A percentile compares a stretch with the other conserved stretches of the same genome.
These are phyloP conservation scores for Coleophora flavipennella DNA, from an alignment of 2,888 invertebrate species.

Conservation along the genomic window DNA sequence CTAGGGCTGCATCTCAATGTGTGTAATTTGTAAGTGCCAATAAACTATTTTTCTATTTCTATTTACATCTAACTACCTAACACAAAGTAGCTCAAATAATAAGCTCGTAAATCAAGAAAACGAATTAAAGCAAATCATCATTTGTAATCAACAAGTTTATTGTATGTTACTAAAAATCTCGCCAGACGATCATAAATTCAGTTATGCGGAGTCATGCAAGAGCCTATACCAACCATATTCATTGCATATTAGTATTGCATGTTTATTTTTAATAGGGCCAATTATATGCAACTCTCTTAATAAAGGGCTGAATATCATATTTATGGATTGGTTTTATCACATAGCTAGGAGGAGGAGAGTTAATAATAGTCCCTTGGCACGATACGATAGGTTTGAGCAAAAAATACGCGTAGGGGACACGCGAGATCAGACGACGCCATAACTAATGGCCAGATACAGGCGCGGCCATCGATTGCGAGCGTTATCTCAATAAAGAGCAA, in stretches of 20 bases:
- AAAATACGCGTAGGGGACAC: conserved; percentile 51
- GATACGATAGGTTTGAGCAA: conserved; percentile 51
- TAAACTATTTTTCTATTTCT: no score
- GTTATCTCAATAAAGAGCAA: conserved; percentile 72
- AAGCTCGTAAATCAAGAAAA: no score
- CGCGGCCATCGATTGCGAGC: conserved; percentile 53
- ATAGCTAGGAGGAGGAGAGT: conserved; percentile 31
- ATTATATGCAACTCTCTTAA: conserved; percentile 10
- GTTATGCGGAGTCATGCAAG: conserved; percentile 12
- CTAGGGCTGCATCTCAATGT: no score
- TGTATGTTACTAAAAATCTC: no score
- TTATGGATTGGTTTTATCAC: conserved; percentile 48
- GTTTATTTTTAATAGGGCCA: conserved; percentile 17
- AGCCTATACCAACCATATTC: conserved; percentile 12
- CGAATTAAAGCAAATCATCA: no score
- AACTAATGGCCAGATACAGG: conserved; percentile 55
- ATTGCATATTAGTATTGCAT: conserved; percentile 19
- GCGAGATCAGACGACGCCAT: conserved; percentile 54
- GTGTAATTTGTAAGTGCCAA: no score
- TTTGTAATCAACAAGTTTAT: no score
- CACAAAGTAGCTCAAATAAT: no score
- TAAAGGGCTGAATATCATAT: conserved; percentile 23
- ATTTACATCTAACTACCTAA: no score
- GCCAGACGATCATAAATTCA: no score
- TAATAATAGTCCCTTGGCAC: conserved; percentile 58